Evolutionary conservation across 1,140 invertebrate species (phyloP).

Genomic region (Luehdorfia chinensis): DNA sequence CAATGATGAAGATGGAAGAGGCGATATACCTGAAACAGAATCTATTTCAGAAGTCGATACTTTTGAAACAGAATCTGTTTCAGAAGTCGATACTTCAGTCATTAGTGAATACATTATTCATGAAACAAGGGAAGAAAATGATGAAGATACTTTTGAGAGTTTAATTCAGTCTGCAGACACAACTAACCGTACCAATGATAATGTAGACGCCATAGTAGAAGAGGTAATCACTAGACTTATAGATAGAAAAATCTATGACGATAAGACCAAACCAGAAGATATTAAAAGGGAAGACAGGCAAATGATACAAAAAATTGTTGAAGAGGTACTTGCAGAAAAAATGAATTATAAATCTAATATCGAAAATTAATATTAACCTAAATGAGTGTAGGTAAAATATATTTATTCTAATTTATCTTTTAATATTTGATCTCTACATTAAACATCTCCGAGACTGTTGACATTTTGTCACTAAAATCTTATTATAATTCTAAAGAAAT

Average conservation of each 20-base stretch:
- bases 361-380: constrained; percentile 23
- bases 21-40: constrained; percentile 53
- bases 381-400: constrained; percentile 21
- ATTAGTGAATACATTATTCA: constrained; percentile 6
- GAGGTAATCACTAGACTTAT: constrained; percentile 69
- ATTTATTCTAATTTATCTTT: not conserved
- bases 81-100: constrained; percentile 13
- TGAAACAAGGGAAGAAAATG: constrained; percentile 12
- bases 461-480: not conserved
- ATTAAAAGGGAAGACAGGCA: constrained; percentile 58
- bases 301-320: constrained; percentile 71
- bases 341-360: constrained; percentile 48
- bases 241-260: constrained; percentile 69
- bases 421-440: constrained; percentile 8
- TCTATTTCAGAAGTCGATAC: constrained; percentile 17
- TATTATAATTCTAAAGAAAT: no score
- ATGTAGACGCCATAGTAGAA: constrained; percentile 70
- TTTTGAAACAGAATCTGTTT: constrained; percentile 31
- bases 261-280: constrained; percentile 63
- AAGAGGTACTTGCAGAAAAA: constrained; percentile 69
- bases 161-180: constrained; percentile 14
- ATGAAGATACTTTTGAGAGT: constrained; percentile 15
- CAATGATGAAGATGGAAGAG: constrained; percentile 41
- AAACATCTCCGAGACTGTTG: not conserved
- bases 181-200: constrained; percentile 46